phyloP scores from a whole-genome alignment of 2,797 vertebrate species.

The Nyctibius grandis region DNA sequence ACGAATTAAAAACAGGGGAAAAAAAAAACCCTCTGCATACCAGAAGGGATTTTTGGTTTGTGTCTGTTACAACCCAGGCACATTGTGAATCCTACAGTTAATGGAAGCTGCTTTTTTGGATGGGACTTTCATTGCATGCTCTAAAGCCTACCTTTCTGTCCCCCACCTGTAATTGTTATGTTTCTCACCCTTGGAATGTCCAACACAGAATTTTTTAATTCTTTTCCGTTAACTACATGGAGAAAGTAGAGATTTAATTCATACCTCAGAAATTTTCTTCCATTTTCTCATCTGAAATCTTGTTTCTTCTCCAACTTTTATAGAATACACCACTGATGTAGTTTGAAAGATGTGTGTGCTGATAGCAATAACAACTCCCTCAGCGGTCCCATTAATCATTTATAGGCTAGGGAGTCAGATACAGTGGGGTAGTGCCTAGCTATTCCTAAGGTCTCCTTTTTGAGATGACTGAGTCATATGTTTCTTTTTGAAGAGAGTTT shows the following conservation, averaged over 20 bases:
- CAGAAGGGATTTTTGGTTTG: background rate
- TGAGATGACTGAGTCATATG: background rate
- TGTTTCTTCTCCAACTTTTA: background rate
- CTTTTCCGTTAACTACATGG: background rate
- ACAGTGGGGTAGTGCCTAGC: background rate
- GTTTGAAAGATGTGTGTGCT: background rate
- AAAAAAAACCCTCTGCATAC: rapidly evolving
- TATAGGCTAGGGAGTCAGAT: background rate
- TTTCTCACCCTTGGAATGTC: background rate
- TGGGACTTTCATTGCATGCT: background rate
- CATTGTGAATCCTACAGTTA: background rate
- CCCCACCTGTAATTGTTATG: background rate
- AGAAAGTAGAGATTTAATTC: background rate
- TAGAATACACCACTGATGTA: background rate
- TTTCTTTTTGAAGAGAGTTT: background rate
- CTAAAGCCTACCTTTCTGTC: background rate
- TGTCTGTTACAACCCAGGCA: background rate
- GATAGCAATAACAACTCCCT: background rate
- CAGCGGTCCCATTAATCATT: background rate
- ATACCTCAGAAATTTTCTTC: background rate
- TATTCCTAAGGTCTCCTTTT: background rate
- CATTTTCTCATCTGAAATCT: background rate
- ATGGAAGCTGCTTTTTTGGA: background rate
- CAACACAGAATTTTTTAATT: background rate
- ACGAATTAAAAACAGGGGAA: rapidly evolving